Evolutionary conservation across 2,888 invertebrate genomes (phyloP).

Genomic region (Mesorhabditis spiculigera): DNA sequence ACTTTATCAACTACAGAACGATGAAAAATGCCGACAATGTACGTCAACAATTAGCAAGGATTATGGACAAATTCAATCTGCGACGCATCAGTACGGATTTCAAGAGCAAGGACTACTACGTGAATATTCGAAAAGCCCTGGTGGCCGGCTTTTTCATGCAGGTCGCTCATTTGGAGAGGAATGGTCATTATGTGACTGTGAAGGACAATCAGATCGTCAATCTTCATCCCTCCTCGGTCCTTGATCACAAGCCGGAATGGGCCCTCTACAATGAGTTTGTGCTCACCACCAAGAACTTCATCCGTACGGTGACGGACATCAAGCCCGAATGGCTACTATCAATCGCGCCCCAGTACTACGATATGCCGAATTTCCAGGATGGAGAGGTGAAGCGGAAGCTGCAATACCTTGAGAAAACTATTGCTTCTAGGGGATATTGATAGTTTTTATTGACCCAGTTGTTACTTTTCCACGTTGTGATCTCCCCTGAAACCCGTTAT

Average conservation of each 20-base stretch:
- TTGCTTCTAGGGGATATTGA: slow-evolving; percentile 1
- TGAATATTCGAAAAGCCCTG: slow-evolving; percentile 94
- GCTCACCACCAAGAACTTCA: slow-evolving; percentile 97
- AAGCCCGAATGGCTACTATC: slow-evolving; percentile 82
- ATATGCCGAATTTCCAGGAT: slow-evolving; percentile 91
- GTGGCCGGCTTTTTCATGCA: slow-evolving; percentile 99
- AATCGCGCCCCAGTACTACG: slow-evolving; percentile 95
- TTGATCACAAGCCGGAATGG: slow-evolving; percentile 99
- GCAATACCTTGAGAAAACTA: slow-evolving; percentile 69
- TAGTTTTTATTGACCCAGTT: background rate
- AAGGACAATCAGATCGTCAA: slow-evolving; percentile 99
- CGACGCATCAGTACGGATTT: slow-evolving; percentile 81
- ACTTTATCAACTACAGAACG: slow-evolving; percentile 96
- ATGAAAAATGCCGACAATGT: slow-evolving; percentile 97
- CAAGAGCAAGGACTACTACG: slow-evolving; percentile 91
- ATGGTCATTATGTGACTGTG: slow-evolving; percentile 94
- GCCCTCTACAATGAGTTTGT: slow-evolving; percentile 99
- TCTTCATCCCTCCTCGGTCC: slow-evolving; percentile 95
- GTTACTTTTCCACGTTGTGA: too few species aligned
- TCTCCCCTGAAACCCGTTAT: too few species aligned
- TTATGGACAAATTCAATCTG: slow-evolving; percentile 76
- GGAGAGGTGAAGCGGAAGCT: slow-evolving; percentile 91
- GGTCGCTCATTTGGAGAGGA: slow-evolving; percentile 93
- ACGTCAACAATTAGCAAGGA: slow-evolving; percentile 87
- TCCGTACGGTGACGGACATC: slow-evolving; percentile 96